Base-by-base conservation (phyloP, 2,888 invertebrate species). In the Apodemia hepburni region DNA sequence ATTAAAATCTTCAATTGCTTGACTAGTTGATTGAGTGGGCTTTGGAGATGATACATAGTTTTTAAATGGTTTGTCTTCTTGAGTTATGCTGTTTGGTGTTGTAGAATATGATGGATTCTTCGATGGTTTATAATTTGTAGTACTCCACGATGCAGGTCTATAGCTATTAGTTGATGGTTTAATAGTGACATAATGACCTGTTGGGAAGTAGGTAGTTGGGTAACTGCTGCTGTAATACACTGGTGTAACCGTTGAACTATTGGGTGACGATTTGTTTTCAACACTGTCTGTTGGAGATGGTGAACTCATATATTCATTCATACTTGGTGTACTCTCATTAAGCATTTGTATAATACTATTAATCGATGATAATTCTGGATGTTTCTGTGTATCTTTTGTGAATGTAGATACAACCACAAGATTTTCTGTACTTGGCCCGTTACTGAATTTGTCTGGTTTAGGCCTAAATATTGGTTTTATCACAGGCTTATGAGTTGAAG, bases 291-390 rank as follows among this genome's bases (percentile, higher is more conserved):
- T 59, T 15, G 80, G 70, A 2, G 81, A 75, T 12, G 85, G 80
- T 33, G 85, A 79, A 11, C 87, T 86, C 1, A 79, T 75, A 27
- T 84, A 82, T 61, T 87, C 84, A 62, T 81, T 84, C 71, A 87
- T 76, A 70, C 80, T 87, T 33, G 87, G 84, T 9, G 88, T 87
- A 60, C 85, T 88, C 33, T 86, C 84, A 74, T 94, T 95, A 11
- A 95, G 76, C 92, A 95, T 93, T 71, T 94, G 92, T 64, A 95
- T 92, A 6, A 95, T 95, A 59, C 94, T 93, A 69, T 92, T 77
- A 61, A 89, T 84, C 2, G 91, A 87, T 1, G 89, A 92, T 9
- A 92, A 74, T 62, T 89, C 88, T 12, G 84, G 78, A 7, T 86
- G 81, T 77, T 90, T 76, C 71, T 88, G 72, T 67, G 81, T 65